Conservation (phyloP, 2,113 vertebrate species). For the Astur gentilis region DNA sequence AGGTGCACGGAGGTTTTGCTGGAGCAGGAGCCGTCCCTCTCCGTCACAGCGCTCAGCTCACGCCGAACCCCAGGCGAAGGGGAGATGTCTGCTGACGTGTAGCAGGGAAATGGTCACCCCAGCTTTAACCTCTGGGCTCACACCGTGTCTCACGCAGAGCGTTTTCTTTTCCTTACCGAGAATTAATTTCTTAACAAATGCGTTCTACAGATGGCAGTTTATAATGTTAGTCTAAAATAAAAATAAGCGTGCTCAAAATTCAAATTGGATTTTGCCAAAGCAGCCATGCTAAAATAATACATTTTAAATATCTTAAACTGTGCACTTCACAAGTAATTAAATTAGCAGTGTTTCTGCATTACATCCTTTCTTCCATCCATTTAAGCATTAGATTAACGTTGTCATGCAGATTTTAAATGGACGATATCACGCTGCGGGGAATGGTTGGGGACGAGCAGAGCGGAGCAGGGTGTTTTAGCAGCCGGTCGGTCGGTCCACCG, state of each 20-base stretch:
- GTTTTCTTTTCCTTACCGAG: not conserved
- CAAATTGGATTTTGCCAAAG: not conserved
- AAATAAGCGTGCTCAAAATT: not conserved
- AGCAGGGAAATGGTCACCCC: not conserved
- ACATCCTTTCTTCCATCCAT: not conserved
- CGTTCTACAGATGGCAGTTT: not conserved
- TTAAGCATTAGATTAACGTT: slow-evolving; percentile 7
- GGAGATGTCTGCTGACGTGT: not conserved
- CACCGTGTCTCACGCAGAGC: fast-evolving
- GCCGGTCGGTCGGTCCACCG: not conserved
- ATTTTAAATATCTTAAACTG: not conserved
- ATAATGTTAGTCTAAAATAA: not conserved
- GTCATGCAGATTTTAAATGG: not conserved
- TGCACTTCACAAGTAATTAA: not conserved
- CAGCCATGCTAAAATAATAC: slow-evolving; percentile 12
- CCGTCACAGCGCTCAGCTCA: fast-evolving
- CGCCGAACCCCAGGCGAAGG: not conserved
- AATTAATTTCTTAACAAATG: not conserved
- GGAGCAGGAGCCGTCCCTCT: not conserved
- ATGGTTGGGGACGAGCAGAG: fast-evolving
- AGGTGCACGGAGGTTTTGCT: not conserved
- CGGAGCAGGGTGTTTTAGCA: not conserved
- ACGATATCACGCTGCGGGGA: not conserved
- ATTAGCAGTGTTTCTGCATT: not conserved
- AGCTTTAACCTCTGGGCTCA: not conserved